These are phyloP conservation scores for Notarius lentiginosus DNA, from an alignment of 2,113 vertebrate species.

Conservation along the genomic window DNA sequence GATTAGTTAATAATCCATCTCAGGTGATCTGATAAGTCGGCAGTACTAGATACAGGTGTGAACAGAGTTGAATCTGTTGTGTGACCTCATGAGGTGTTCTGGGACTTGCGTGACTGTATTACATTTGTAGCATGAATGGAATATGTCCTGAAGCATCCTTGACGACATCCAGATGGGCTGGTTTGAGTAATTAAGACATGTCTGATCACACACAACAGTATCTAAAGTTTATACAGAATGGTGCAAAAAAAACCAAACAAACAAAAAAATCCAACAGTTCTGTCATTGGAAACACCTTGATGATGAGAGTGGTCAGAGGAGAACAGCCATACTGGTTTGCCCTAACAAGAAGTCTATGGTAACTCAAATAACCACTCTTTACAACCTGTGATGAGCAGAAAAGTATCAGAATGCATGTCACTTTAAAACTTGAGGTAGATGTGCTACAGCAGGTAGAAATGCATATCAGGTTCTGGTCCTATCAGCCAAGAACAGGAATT, in stretches of 20 bases:
- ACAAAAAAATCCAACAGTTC: no score
- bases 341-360: not conserved
- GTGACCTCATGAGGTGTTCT: not conserved
- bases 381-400: not conserved
- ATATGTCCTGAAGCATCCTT: not conserved
- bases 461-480: not conserved
- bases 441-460: not conserved
- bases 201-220: no score
- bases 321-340: not conserved
- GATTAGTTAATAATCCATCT: not conserved
- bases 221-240: no score
- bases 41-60: not conserved
- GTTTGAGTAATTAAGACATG: no score
- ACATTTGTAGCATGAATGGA: not conserved
- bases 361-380: not conserved
- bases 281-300: no score
- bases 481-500: not conserved
- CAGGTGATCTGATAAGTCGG: not conserved
- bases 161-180: not conserved
- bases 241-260: no score
- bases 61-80: not conserved
- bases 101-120: not conserved
- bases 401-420: not conserved
- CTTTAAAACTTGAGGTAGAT: not conserved
- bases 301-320: not conserved